phyloP scores from a whole-genome alignment of 1,140 invertebrate genomes.

The Drosophila rhopaloa region DNA sequence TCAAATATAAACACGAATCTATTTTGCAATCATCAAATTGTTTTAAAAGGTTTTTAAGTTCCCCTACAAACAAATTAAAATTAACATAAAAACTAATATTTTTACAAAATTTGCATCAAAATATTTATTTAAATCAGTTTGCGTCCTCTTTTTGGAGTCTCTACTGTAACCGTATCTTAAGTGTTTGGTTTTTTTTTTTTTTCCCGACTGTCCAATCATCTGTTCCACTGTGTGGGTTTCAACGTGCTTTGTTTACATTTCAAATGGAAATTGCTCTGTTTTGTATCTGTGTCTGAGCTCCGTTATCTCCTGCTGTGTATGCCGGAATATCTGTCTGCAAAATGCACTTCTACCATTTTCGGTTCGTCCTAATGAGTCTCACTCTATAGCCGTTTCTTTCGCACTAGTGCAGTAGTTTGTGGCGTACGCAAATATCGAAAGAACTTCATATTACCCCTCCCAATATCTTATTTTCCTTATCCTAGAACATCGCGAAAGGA shows the following conservation, averaged over 20 bases:
- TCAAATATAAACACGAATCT: too few relatives aligned
- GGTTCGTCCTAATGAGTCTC: constrained; percentile 51
- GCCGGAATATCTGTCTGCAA: constrained; percentile 44
- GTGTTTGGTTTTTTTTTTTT: constrained; percentile 45
- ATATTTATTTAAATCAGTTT: constrained; percentile 1
- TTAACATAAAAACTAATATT: neutral
- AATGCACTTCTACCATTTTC: constrained; percentile 70
- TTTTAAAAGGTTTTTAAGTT: too few relatives aligned
- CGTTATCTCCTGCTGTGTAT: constrained; percentile 50
- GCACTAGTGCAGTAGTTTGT: constrained; percentile 38
- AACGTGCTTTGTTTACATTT: constrained; percentile 76
- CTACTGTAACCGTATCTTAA: constrained; percentile 38
- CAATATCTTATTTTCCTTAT: constrained; percentile 18
- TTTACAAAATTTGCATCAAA: neutral
- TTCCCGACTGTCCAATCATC: constrained; percentile 22
- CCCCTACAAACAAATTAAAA: neutral
- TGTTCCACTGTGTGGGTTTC: constrained; percentile 67
- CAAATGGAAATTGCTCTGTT: constrained; percentile 70
- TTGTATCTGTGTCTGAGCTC: constrained; percentile 36
- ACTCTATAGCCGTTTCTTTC: constrained; percentile 3
- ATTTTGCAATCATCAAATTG: too few relatives aligned
- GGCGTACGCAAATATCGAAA: constrained; percentile 58
- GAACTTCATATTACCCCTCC: constrained; percentile 23
- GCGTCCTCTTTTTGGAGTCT: neutral
- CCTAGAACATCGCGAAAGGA: constrained; percentile 11